phyloP scores from a whole-genome alignment of 1,140 invertebrate genomes.

The Temnothorax longispinosus region DNA sequence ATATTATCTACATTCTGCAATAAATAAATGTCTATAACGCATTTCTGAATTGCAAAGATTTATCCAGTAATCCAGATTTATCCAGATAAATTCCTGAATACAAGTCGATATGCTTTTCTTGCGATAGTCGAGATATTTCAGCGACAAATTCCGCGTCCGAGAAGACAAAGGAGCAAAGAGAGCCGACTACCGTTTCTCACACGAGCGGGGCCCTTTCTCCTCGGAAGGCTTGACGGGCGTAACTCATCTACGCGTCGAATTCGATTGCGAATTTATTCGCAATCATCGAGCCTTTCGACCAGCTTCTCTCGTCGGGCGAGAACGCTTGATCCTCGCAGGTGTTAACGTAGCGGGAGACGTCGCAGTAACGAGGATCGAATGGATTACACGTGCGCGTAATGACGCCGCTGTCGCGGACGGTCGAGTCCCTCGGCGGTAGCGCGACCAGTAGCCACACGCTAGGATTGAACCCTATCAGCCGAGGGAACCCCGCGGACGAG shows the following conservation, averaged over 20 bases:
- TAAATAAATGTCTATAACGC: background rate
- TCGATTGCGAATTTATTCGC: constrained; percentile 58
- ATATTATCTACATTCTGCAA: too few relatives aligned
- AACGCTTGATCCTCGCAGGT: constrained; percentile 52
- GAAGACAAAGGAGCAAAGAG: background rate
- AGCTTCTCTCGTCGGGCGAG: constrained; percentile 15
- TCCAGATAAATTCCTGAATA: background rate
- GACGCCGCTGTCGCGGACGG: constrained; percentile 63
- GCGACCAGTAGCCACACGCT: constrained; percentile 75
- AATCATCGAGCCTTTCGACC: constrained; percentile 31
- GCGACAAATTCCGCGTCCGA: background rate
- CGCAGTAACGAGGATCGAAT: constrained; percentile 76
- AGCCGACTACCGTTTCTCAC: background rate
- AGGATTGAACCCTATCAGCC: constrained; percentile 77
- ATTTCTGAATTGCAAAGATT: background rate
- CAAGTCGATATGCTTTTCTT: background rate
- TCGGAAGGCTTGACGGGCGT: background rate
- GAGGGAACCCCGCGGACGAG: constrained; percentile 42
- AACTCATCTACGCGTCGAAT: constrained; percentile 47
- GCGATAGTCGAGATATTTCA: background rate
- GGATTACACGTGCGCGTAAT: constrained; percentile 78
- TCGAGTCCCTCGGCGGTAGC: constrained; percentile 49
- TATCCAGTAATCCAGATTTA: background rate
- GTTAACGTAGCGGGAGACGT: constrained; percentile 71
- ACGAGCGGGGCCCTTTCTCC: background rate